These are phyloP conservation scores for Spicauda simplicius DNA, from an alignment of 2,888 invertebrate genomes.

Conservation along the genomic window DNA sequence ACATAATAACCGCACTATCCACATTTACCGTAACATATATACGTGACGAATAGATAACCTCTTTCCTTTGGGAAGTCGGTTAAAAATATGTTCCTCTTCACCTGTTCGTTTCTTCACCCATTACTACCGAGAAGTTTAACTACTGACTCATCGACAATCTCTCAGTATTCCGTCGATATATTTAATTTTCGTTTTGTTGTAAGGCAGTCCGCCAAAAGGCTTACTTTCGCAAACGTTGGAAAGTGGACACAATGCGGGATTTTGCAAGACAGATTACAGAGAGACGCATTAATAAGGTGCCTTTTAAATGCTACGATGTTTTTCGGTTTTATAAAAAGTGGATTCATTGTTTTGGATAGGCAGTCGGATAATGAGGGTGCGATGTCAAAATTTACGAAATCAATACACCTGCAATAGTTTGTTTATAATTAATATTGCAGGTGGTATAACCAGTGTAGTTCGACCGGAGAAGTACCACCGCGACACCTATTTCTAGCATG, in stretches of 20 bases:
- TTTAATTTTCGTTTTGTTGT: constrained; percentile 22
- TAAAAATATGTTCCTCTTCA: not conserved
- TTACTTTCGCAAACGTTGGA: constrained; percentile 46
- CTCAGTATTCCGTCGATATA: not conserved
- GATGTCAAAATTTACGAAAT: not conserved
- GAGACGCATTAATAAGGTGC: constrained; percentile 72
- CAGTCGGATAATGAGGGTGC: not conserved
- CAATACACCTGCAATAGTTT: too few relatives aligned
- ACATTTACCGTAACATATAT: too few relatives aligned
- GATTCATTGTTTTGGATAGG: not conserved
- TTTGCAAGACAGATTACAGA: constrained; percentile 81
- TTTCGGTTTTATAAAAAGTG: not conserved
- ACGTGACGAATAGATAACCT: too few relatives aligned
- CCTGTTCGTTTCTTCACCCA: not conserved
- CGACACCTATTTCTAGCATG: too few relatives aligned
- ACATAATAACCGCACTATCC: too few relatives aligned
- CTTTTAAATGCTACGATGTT: constrained; percentile 58
- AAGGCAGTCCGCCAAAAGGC: constrained; percentile 18
- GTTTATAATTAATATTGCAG: too few relatives aligned
- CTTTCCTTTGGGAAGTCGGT: too few relatives aligned
- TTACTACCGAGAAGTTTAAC: not conserved
- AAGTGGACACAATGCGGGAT: constrained; percentile 78
- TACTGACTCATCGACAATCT: constrained; percentile 16
- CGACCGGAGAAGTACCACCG: too few relatives aligned
- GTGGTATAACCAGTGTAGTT: too few relatives aligned